These are phyloP conservation scores for Mormyrus hasselquistii DNA, from an alignment of 2,797 vertebrate genomes.

Conservation along the genomic window DNA sequence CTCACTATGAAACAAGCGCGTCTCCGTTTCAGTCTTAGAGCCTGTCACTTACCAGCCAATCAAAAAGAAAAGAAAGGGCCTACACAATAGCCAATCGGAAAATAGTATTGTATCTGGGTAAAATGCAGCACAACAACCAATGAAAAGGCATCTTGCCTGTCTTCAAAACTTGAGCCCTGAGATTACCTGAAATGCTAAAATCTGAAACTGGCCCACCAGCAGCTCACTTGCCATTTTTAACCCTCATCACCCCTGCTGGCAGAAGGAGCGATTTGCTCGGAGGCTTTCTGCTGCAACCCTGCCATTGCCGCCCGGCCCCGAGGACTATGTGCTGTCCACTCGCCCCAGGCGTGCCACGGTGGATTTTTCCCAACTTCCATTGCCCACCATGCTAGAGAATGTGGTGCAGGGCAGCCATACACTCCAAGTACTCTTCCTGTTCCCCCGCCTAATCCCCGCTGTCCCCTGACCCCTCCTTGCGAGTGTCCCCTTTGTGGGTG, in stretches of 20 bases:
- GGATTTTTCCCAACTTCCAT: constrained; percentile 83
- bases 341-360: constrained; percentile 74
- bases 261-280: constrained; percentile 73
- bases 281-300: constrained; percentile 76
- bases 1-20: no score
- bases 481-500: constrained; percentile 29
- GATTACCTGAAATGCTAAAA: neutral
- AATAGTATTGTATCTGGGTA: no score
- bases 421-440: constrained; percentile 57
- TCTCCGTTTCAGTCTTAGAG: no score
- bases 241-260: constrained; percentile 32
- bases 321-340: constrained; percentile 57
- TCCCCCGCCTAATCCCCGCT: neutral
- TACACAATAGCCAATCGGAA: no score
- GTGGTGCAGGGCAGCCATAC: constrained; percentile 49
- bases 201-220: neutral
- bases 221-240: constrained; percentile 15
- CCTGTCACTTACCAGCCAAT: no score
- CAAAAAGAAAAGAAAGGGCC: no score
- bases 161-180: no score
- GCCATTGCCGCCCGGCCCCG: constrained; percentile 56
- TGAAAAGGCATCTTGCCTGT: no score
- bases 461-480: neutral
- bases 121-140: no score
- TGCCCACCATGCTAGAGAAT: constrained; percentile 63